Base-by-base conservation (phyloP, 2,888 invertebrate genomes). In the Hypsopygia costalis region DNA sequence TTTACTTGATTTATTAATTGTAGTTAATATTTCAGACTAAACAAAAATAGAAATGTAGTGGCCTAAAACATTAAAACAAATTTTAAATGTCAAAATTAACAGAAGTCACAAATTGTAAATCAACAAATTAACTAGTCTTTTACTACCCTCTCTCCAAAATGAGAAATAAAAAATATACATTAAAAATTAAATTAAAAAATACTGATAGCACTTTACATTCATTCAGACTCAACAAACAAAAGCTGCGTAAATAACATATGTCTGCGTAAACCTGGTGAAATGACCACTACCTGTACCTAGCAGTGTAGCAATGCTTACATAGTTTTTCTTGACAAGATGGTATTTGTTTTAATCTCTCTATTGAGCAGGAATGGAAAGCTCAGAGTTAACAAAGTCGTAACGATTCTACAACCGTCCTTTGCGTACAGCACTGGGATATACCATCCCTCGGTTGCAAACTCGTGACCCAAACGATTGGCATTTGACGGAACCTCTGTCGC, bases 401-500 rank as follows among this genome's bases (percentile, higher is more conserved):
- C 52, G 55, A 65, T 60, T 66, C 48, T 60, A 65, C 72, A 78
- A 75, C 69, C 71, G 65, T 69, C 48, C 47, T 58, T 47, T 55
- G 58, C 46, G 47, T 46, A 52, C 33, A 47, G 39, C 35, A 49
- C 47, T 48, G 59, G 39, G 33, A 33, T 32, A 12, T 32, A 58
- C 61, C 66, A 58, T 58, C 47, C 50, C 48, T 71, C 71, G 68
- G 69, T 79, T 79, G 73, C 71, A 72, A 68, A 77, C 69, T 79
- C 79, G 65, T 69, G 51, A 71, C 71, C 73, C 69, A 55, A 73
- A 78, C 78, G 70, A 62, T 81, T 77, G 72, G 70, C 70, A 68
- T 74, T 74, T 75, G 83, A 82, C 79, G 76, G 64, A 85, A 63
- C 79, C 81, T 68, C 65, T 71, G 77, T 81, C 80, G 71, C 82